A percentile compares a stretch with the other conserved stretches of the same genome.
These are phyloP conservation scores for Callochromis pleurospilus DNA, from an alignment of 2,113 vertebrate genomes.

Conservation along the genomic window DNA sequence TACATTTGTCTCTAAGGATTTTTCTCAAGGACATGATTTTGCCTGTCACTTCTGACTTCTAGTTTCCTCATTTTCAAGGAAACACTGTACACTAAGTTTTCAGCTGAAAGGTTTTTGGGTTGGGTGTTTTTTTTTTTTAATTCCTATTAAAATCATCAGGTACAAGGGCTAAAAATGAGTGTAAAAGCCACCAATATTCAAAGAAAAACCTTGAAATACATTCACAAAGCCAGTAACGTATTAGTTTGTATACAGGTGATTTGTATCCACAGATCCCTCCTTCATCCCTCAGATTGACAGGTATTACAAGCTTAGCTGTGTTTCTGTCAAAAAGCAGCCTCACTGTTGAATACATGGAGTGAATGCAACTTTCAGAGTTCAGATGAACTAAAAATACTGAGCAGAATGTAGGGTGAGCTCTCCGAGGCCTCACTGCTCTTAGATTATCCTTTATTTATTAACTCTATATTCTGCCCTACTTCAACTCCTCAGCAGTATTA, in stretches of 20 bases:
- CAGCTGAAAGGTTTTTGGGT: neutral
- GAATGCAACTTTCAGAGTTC: neutral
- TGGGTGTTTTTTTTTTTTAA: fast-evolving
- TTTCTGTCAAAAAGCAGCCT: neutral
- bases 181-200: neutral
- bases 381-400: slow-evolving; percentile 16
- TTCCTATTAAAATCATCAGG: neutral
- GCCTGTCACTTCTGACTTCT: neutral
- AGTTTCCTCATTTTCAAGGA: neutral
- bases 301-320: neutral
- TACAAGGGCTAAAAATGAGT: neutral
- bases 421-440: slow-evolving; percentile 22
- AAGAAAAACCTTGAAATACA: neutral
- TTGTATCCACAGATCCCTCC: neutral
- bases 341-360: neutral
- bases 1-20: neutral
- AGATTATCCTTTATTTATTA: slow-evolving; percentile 42
- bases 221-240: neutral
- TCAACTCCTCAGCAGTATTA: slow-evolving; percentile 13
- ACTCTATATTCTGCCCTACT: slow-evolving; percentile 38
- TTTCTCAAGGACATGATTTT: neutral
- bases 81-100: neutral
- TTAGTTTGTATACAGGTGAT: neutral
- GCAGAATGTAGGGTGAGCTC: slow-evolving; percentile 32
- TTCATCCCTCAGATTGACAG: neutral